Evolutionary conservation across 2,113 vertebrate species (phyloP).

Genomic region (Calyptommatus sinebrachiatus): DNA sequence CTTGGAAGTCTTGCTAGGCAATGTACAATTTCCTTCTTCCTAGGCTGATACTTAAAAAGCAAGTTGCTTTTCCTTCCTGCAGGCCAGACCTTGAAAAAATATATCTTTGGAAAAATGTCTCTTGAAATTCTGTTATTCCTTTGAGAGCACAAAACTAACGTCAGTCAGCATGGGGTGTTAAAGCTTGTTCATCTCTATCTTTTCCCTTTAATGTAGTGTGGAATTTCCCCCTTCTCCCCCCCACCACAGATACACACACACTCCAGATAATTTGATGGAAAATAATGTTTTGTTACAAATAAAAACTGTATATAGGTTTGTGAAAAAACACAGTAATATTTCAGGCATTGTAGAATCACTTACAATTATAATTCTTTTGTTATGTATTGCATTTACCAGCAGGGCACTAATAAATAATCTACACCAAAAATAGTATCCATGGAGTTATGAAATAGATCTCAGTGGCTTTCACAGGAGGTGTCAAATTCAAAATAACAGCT

Average conservation of each 20-base stretch:
- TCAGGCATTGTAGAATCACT: not conserved
- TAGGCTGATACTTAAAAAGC: not conserved
- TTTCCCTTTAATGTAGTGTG: not conserved
- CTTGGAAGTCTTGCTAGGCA: no score
- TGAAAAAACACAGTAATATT: constrained; percentile 8
- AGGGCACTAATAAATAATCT: not conserved
- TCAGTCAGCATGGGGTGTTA: constrained; percentile 4
- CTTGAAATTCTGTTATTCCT: constrained; percentile 28
- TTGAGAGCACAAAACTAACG: not conserved
- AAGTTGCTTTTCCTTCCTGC: not conserved
- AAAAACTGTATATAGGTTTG: not conserved
- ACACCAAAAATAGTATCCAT: not conserved
- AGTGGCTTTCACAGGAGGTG: constrained; percentile 12
- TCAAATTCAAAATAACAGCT: not conserved
- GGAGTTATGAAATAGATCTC: not conserved
- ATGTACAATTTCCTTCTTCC: no score
- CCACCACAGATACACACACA: no score
- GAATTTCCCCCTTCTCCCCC: not conserved
- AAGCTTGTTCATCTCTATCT: not conserved
- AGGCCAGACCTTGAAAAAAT: not conserved
- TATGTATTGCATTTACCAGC: not conserved
- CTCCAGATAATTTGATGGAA: not conserved
- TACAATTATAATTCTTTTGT: not conserved
- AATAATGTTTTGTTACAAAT: not conserved
- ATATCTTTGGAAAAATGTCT: constrained; percentile 30